Conservation (phyloP, 92 coral and sea anemone species). For the Parazoanthus darwini region DNA sequence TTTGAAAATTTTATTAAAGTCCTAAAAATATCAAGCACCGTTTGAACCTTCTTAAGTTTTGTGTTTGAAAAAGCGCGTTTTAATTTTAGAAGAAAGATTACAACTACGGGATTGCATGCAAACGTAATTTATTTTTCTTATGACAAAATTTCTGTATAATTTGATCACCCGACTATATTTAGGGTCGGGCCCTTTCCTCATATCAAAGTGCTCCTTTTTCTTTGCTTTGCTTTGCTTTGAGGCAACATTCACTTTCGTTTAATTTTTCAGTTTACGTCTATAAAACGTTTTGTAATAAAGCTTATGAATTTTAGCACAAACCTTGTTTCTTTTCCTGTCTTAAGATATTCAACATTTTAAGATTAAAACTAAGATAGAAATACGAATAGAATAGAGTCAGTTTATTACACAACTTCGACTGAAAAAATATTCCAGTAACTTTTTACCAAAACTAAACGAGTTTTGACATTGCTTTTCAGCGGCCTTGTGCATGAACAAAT, state of each 20-base stretch:
- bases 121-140: slow-evolving; percentile 12
- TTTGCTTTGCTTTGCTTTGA: background rate
- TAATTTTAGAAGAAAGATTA: slow-evolving; percentile 30
- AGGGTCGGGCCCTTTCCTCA: background rate
- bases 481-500: background rate
- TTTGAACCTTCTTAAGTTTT: slow-evolving; percentile 37
- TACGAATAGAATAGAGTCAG: background rate
- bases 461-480: background rate
- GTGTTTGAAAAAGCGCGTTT: slow-evolving; percentile 7
- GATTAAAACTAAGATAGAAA: background rate
- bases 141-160: slow-evolving; percentile 37
- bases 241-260: slow-evolving; percentile 5
- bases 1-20: slow-evolving; percentile 32
- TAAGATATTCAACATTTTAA: background rate
- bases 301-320: background rate
- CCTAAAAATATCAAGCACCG: slow-evolving; percentile 28
- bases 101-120: slow-evolving; percentile 15
- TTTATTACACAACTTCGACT: slow-evolving; percentile 5
- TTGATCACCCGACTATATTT: slow-evolving; percentile 27
- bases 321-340: background rate
- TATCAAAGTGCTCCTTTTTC: background rate
- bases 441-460: background rate
- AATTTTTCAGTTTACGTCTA: background rate
- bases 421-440: background rate
- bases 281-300: background rate